Conservation (phyloP, 1,140 invertebrate species). For the Heterodera carotae region DNA sequence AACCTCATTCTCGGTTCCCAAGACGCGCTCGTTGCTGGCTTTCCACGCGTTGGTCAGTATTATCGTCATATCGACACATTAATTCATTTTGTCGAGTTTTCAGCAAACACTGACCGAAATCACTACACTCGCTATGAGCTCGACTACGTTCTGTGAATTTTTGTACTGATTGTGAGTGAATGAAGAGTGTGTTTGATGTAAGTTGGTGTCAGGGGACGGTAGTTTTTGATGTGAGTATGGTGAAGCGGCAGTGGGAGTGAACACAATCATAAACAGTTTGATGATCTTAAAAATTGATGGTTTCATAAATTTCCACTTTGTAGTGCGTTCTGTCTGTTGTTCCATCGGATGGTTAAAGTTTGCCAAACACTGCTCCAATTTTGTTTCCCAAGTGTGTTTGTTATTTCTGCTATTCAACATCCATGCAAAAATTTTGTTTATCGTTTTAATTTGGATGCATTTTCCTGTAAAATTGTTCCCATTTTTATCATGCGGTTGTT, state of each 20-base stretch:
- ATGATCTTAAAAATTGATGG: not conserved
- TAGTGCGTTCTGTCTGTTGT: not conserved
- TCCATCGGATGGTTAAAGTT: not conserved
- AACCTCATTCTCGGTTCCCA: slow-evolving; percentile 97
- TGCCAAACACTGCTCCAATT: not conserved
- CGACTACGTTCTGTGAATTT: slow-evolving; percentile 77
- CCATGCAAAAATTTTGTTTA: no score
- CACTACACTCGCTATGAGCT: slow-evolving; percentile 92
- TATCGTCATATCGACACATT: not conserved
- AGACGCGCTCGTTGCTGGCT: slow-evolving; percentile 94
- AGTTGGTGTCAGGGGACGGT: no score
- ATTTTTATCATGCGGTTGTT: no score
- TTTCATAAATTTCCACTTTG: not conserved
- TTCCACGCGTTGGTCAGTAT: slow-evolving; percentile 77
- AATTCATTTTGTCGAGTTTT: not conserved
- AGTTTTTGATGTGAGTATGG: no score
- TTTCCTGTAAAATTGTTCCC: no score
- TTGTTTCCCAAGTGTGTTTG: no score
- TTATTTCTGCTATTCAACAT: no score
- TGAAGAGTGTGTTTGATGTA: no score
- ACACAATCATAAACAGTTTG: no score
- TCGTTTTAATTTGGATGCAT: no score
- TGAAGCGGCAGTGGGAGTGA: no score
- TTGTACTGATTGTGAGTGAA: not conserved
- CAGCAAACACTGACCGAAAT: slow-evolving; percentile 84